phyloP scores from a whole-genome alignment of 2,113 vertebrate species.

The Physeter macrocephalus region DNA sequence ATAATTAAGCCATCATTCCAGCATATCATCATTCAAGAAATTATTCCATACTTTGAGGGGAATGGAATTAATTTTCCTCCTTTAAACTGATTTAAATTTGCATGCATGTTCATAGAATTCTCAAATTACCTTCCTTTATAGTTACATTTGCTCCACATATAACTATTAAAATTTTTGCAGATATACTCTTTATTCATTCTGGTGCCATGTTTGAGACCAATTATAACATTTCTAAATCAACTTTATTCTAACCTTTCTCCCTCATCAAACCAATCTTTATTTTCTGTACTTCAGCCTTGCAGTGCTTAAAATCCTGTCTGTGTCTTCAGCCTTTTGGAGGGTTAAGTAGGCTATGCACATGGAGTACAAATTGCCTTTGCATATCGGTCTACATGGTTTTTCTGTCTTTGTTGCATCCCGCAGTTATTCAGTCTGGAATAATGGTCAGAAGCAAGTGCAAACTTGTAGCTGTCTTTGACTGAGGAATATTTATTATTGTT shows the following conservation, averaged over 20 bases:
- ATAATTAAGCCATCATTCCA: not conserved
- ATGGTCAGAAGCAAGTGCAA: slow-evolving; percentile 46
- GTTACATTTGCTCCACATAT: not conserved
- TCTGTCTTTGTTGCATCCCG: not conserved
- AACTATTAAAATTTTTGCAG: not conserved
- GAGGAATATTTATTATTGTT: slow-evolving; percentile 45
- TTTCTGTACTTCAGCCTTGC: not conserved
- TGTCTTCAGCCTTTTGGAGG: not conserved
- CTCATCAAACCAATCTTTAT: not conserved
- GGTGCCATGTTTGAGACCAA: not conserved
- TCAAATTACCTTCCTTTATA: not conserved
- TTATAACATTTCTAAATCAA: not conserved
- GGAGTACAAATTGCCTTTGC: slow-evolving; percentile 13
- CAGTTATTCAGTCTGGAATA: slow-evolving; percentile 34
- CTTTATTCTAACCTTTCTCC: not conserved
- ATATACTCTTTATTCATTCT: not conserved
- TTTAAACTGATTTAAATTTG: not conserved
- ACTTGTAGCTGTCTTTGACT: slow-evolving; percentile 34
- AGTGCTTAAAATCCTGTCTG: not conserved
- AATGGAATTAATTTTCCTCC: not conserved
- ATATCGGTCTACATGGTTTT: not conserved
- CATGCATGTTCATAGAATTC: not conserved
- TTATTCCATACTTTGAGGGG: not conserved
- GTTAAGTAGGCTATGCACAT: not conserved
- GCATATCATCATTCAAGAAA: not conserved